Evolutionary conservation across 2,888 invertebrate genomes (phyloP).

Genomic region (Lithophane leautieri): DNA sequence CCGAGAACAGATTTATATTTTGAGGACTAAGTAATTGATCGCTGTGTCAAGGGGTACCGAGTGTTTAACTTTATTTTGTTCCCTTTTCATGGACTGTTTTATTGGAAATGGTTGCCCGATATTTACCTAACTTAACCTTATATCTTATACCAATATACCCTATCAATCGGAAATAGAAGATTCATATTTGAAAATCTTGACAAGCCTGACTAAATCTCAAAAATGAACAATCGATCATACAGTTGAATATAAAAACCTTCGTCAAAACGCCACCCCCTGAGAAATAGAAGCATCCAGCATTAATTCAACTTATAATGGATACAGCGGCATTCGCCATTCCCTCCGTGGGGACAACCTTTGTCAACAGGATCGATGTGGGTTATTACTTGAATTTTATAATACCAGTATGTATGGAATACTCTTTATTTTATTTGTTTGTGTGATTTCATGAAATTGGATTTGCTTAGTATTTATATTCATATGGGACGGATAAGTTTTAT

Average conservation of each 20-base stretch:
- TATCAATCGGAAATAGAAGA: background rate
- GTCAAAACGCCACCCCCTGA: slow-evolving; percentile 72
- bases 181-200: background rate
- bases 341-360: slow-evolving; percentile 76
- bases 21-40: slow-evolving; percentile 5
- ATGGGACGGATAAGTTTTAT: slow-evolving; percentile 6
- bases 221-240: slow-evolving; percentile 46
- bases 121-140: background rate
- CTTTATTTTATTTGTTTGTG: slow-evolving; percentile 48
- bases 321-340: slow-evolving; percentile 67
- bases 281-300: slow-evolving; percentile 75
- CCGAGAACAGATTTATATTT: slow-evolving; percentile 1
- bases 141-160: background rate
- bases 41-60: background rate
- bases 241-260: slow-evolving; percentile 66
- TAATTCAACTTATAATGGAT: slow-evolving; percentile 86
- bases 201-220: background rate
- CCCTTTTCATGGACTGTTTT: background rate
- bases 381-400: slow-evolving; percentile 80
- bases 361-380: slow-evolving; percentile 78
- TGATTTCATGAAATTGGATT: slow-evolving; percentile 42
- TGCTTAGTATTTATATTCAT: slow-evolving; percentile 24
- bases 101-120: background rate
- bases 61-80: background rate
- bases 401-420: slow-evolving; percentile 35